phyloP scores from a whole-genome alignment of 2,797 vertebrate species.

The Hypotaenidia okinawae region DNA sequence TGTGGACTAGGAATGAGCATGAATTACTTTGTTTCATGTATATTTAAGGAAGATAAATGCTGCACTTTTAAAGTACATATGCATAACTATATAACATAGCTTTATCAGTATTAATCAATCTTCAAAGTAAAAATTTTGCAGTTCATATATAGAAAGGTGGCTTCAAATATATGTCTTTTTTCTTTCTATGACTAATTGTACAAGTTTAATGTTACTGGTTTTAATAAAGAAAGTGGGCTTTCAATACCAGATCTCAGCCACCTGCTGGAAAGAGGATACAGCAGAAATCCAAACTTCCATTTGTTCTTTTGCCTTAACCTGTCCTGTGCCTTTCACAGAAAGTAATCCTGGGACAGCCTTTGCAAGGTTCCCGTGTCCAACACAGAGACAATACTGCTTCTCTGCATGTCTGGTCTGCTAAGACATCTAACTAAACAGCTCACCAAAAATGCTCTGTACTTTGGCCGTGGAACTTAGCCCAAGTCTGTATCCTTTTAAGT shows the following conservation, averaged over 20 bases:
- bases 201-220: not conserved
- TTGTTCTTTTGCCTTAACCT: not conserved
- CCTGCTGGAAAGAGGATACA: not conserved
- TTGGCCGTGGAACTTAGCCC: not conserved
- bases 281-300: not conserved
- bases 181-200: not conserved
- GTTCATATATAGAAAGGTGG: not conserved
- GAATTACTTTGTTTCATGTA: not conserved
- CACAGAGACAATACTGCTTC: not conserved
- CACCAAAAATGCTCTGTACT: not conserved
- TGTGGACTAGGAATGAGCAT: not conserved
- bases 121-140: not conserved
- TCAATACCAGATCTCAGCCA: not conserved
- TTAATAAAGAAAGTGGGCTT: not conserved
- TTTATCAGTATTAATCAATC: not conserved
- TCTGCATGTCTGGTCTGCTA: not conserved
- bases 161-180: not conserved
- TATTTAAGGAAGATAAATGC: not conserved
- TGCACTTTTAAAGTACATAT: not conserved
- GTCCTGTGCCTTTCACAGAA: not conserved
- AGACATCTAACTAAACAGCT: not conserved
- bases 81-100: not conserved
- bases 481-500: constrained; percentile 1
- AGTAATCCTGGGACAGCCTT: not conserved
- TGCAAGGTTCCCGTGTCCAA: not conserved